These are phyloP conservation scores for Acronicta leporina DNA, from an alignment of 2,888 invertebrate species.

Conservation along the genomic window DNA sequence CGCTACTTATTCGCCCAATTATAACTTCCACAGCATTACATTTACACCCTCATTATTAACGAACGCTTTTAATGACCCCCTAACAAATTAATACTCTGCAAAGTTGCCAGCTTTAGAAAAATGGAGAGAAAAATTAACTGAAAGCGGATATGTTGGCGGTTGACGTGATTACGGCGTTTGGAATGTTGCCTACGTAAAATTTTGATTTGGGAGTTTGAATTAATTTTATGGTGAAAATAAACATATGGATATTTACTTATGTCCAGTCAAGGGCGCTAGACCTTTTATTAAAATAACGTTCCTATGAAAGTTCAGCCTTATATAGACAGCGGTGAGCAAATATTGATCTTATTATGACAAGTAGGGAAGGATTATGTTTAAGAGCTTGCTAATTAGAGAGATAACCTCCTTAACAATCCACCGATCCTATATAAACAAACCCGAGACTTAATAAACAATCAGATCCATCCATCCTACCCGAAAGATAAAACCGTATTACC, in stretches of 20 bases:
- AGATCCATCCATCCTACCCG: slow-evolving; percentile 52
- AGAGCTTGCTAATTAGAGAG: slow-evolving; percentile 83
- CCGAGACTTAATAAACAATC: slow-evolving; percentile 70
- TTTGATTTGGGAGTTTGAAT: slow-evolving; percentile 18
- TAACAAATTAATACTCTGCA: slow-evolving; percentile 51
- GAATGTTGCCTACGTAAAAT: slow-evolving; percentile 26
- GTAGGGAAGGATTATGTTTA: slow-evolving; percentile 78
- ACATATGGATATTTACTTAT: neutral
- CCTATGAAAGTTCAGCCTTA: slow-evolving; percentile 57
- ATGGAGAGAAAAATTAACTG: slow-evolving; percentile 24
- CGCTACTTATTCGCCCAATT: slow-evolving; percentile 79
- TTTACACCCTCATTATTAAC: slow-evolving; percentile 56
- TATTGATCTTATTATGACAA: slow-evolving; percentile 75
- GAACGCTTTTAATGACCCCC: slow-evolving; percentile 48
- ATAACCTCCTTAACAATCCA: slow-evolving; percentile 79
- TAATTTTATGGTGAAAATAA: slow-evolving; percentile 13
- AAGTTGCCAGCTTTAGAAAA: slow-evolving; percentile 37
- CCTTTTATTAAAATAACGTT: slow-evolving; percentile 12
- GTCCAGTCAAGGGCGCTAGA: neutral
- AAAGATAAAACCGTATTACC: slow-evolving; percentile 59
- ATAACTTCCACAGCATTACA: slow-evolving; percentile 75
- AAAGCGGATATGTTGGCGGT: slow-evolving; percentile 40
- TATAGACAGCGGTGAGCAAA: slow-evolving; percentile 60
- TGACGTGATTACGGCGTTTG: slow-evolving; percentile 27
- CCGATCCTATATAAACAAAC: slow-evolving; percentile 82